Conservation (phyloP, 2,888 invertebrate genomes). For the Heliothis peltigera region DNA sequence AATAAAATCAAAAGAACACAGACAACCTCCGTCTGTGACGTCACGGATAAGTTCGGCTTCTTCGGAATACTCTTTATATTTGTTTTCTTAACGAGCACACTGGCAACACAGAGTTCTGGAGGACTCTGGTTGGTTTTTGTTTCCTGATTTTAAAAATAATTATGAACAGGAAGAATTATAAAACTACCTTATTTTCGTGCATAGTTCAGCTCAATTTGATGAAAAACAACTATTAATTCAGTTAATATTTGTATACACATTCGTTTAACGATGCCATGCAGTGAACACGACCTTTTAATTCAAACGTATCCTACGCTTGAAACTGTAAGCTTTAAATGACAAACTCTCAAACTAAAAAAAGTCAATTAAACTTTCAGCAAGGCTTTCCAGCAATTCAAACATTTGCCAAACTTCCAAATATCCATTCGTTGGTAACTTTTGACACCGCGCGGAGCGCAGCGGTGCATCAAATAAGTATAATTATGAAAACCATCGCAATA, state of each 20-base stretch:
- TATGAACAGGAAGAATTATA: too few species aligned
- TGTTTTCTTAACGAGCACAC: slow-evolving; percentile 33
- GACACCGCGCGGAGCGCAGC: slow-evolving; percentile 35
- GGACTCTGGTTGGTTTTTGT: background rate
- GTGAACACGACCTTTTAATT: too few species aligned
- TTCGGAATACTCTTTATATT: slow-evolving; percentile 51
- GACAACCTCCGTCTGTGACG: slow-evolving; percentile 27
- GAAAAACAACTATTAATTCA: too few species aligned
- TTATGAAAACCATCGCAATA: slow-evolving; percentile 57
- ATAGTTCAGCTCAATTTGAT: too few species aligned
- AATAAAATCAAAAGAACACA: slow-evolving; percentile 59
- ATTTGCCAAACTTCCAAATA: slow-evolving; percentile 14
- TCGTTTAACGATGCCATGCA: too few species aligned
- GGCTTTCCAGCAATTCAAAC: slow-evolving; percentile 1
- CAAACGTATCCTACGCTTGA: too few species aligned
- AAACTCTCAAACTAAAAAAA: slow-evolving; percentile 22
- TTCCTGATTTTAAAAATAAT: too few species aligned
- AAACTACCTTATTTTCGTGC: too few species aligned
- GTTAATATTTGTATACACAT: too few species aligned
- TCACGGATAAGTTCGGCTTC: slow-evolving; percentile 15
- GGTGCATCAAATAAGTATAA: slow-evolving; percentile 61
- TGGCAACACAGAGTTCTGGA: slow-evolving; percentile 1
- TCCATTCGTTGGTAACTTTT: slow-evolving; percentile 42
- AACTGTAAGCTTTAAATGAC: background rate
- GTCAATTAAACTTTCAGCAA: slow-evolving; percentile 34